These are phyloP conservation scores for Apis cerana DNA, from an alignment of 1,140 invertebrate genomes.

Conservation along the genomic window DNA sequence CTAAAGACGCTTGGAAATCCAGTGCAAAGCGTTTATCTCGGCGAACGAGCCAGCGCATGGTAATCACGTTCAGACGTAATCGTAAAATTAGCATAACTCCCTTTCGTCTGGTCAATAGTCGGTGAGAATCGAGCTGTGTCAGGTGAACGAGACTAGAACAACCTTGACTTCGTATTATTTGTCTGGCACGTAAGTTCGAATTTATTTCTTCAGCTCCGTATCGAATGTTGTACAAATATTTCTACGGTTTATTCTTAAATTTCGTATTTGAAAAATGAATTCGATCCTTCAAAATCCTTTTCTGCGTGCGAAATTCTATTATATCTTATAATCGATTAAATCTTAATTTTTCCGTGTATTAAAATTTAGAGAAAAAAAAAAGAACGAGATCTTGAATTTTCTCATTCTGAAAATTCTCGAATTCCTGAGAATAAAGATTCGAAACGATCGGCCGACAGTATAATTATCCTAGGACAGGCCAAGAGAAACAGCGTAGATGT, in stretches of 20 bases:
- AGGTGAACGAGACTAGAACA: constrained; percentile 8
- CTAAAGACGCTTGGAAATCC: constrained; percentile 45
- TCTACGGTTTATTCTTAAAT: no score
- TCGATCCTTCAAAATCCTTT: no score
- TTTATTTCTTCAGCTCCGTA: no score
- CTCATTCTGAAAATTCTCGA: not conserved
- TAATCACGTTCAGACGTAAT: constrained; percentile 62
- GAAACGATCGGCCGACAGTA: not conserved
- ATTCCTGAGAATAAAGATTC: not conserved
- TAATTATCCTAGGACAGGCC: constrained; percentile 12
- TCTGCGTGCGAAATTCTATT: no score
- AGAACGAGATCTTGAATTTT: not conserved
- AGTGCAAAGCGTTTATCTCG: constrained; percentile 29
- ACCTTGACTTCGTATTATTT: not conserved
- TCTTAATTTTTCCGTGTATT: no score
- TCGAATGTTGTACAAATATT: no score
- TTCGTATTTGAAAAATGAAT: no score
- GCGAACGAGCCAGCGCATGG: constrained; percentile 37
- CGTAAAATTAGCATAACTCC: constrained; percentile 68
- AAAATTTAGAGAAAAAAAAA: no score
- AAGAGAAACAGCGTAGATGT: not conserved
- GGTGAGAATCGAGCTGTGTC: constrained; percentile 25
- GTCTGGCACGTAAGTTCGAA: no score
- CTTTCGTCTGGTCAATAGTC: constrained; percentile 29
- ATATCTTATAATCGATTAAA: no score